Evolutionary conservation across 2,888 invertebrate genomes (phyloP).

Genomic region (Meiosimyza decipiens): DNA sequence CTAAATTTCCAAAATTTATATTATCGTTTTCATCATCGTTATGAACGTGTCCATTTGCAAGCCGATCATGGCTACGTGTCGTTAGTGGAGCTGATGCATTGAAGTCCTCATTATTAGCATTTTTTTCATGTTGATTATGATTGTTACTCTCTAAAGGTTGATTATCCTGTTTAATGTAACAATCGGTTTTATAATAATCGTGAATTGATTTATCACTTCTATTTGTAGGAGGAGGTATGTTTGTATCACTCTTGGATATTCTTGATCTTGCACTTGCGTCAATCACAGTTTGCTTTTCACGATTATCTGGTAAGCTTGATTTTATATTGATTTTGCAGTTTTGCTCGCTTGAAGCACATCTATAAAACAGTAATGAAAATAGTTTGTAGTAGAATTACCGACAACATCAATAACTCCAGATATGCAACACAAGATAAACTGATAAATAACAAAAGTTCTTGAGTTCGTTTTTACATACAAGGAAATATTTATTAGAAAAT

Average conservation of each 20-base stretch:
- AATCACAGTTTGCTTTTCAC: background rate
- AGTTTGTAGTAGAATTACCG: background rate
- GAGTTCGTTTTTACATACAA: no score
- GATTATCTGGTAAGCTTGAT: background rate
- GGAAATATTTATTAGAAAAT: no score
- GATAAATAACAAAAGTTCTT: no score
- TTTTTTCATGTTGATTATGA: constrained; percentile 7
- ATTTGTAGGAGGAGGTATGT: constrained; percentile 15
- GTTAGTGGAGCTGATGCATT: constrained; percentile 21
- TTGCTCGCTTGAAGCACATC: constrained; percentile 36
- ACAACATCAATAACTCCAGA: no score
- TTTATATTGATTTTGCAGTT: constrained; percentile 17
- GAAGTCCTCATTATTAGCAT: constrained; percentile 11
- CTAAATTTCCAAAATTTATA: constrained; percentile 37
- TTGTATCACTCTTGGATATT: constrained; percentile 31
- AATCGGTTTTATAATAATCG: constrained; percentile 14
- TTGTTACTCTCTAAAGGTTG: background rate
- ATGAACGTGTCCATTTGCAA: constrained; percentile 24
- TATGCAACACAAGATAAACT: no score
- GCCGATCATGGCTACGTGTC: constrained; percentile 30
- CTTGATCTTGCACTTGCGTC: background rate
- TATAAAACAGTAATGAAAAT: background rate
- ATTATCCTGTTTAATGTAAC: background rate
- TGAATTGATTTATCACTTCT: background rate
- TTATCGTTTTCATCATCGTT: constrained; percentile 26